Base-by-base conservation (phyloP, 1,140 invertebrate genomes). In the Zaprionus lachaisei region DNA sequence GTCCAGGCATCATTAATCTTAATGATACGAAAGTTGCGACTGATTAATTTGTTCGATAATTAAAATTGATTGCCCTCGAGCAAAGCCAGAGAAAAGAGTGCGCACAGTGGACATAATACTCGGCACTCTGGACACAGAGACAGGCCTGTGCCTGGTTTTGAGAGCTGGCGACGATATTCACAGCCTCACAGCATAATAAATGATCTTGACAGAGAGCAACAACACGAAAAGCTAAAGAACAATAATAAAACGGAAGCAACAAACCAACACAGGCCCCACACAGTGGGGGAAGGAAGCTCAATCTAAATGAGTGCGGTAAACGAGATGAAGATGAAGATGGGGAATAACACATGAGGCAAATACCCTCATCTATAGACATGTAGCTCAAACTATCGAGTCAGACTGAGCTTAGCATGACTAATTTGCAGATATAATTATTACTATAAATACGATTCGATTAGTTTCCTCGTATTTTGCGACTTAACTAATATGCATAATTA, bases 41-140 rank as follows among this genome's bases (percentile, higher is more conserved):
- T 84, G 85, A 89, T 89, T 89, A 89, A 90, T 90, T 82, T 90
- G 85, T 80, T 75, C 81, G 81, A 90, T 90, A 90, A 90, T 90
- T 90, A 90, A 90, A 90, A 90, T 90, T 90, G 85, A 90, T 90
- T 81, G 73, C 68, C 64, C 69, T 49, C 57, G 51, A 56, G 31
- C 72, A 58, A 63, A 37, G 60, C 61, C 12, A 44, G 68, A 62
- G 65, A 76, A 69, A 75, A 75, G 65, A 62, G 66, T 47, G 31
- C 49, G 28, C 44, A 67, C 31, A 54, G 44, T 51, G 63, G 64
- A 60, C 51, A 47, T n/a, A n/a, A 47, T 47, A 47, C 41, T 17
- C 41, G n/a, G 41, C 41, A 44, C 47, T 12, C 47, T 37, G 56
- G 28, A 58, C 22, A 31, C 6, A 31, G 4, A 31, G 4, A 20